Evolutionary conservation across 92 coral and sea anemone species (phyloP), one percentile per base, ranked within the genome.

Genomic region (Umimayanthus kanabou): DNA sequence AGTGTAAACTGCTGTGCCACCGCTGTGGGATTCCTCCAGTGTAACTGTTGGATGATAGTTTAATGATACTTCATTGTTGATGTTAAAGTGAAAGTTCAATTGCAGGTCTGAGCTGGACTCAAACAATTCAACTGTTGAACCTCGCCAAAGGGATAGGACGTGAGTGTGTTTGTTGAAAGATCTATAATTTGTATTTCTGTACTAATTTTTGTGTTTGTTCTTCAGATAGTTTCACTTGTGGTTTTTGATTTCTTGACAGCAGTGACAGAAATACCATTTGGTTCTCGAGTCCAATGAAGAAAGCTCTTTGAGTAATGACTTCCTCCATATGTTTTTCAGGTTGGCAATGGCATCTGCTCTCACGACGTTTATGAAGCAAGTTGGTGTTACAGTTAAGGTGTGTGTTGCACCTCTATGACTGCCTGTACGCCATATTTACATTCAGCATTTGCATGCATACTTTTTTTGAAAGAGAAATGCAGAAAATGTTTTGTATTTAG

Each of bases 331-430:
- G 1, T 73, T 67, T 76, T 29, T 33, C 66, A 97, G 99, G 77
- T 91, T 90, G 79, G 99, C 99, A 10, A 87, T 97, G 93, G 96
- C 97, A 30, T 97, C 98, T 82, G 96, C 97, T 13, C 92, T 97
- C 80, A 94, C 98, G 23, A 97, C 99, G 25, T 97, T 97, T 89
- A 91, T 97, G 95, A 97, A 91, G 84, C 98, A 97, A 90, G 97
- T 94, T 78, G 99, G 99, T 77, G 76, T 97, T 58, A 85, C 92
- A 14, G 85, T 95, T 61, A 96, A 95, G 99, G 99, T 95, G 53
- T 43, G 91, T 61, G 49, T 39, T 42, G 11, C 5, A 15, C 58
- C 39, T 39, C 18, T 25, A 9, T 50, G 5, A 39, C n/a, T n/a
- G 76, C 43, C 9, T 26, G 30, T 11, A n/a, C 11, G 7, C 7